phyloP scores from a whole-genome alignment of 1,140 invertebrate genomes.

The Bombus confusus region DNA sequence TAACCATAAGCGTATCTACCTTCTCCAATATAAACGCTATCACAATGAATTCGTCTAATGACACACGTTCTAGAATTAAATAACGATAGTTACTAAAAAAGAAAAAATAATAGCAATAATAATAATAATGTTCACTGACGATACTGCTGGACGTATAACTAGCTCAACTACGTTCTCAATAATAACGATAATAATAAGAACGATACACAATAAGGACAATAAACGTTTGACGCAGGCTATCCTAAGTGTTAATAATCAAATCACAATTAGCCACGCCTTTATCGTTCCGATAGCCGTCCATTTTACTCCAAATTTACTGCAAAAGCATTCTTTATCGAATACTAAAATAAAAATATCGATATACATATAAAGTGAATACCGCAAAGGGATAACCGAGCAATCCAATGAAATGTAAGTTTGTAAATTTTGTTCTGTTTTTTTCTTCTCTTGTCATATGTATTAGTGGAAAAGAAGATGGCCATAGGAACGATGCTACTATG shows the following conservation, averaged over 20 bases:
- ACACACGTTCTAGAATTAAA: conserved; percentile 63
- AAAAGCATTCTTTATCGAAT: too few species aligned
- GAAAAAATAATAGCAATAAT: conserved; percentile 57
- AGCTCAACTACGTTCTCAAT: conserved; percentile 71
- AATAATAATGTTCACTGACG: conserved; percentile 60
- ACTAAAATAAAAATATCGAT: background rate
- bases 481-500: conserved; percentile 63
- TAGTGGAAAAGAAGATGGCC: conserved; percentile 22
- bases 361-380: background rate
- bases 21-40: conserved; percentile 74
- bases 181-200: conserved; percentile 61
- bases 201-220: conserved; percentile 65
- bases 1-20: conserved; percentile 77
- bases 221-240: conserved; percentile 64
- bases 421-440: background rate
- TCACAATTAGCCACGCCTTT: conserved; percentile 65
- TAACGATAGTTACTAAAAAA: conserved; percentile 57
- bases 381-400: background rate
- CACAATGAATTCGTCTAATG: conserved; percentile 68
- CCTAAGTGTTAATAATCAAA: conserved; percentile 67
- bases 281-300: conserved; percentile 49
- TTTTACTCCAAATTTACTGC: conserved; percentile 33
- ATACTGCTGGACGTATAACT: conserved; percentile 59
- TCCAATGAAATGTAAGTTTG: background rate
- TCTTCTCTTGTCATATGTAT: background rate